Conservation (phyloP, 2,888 invertebrate species). For the Hydrotaea diabolus region DNA sequence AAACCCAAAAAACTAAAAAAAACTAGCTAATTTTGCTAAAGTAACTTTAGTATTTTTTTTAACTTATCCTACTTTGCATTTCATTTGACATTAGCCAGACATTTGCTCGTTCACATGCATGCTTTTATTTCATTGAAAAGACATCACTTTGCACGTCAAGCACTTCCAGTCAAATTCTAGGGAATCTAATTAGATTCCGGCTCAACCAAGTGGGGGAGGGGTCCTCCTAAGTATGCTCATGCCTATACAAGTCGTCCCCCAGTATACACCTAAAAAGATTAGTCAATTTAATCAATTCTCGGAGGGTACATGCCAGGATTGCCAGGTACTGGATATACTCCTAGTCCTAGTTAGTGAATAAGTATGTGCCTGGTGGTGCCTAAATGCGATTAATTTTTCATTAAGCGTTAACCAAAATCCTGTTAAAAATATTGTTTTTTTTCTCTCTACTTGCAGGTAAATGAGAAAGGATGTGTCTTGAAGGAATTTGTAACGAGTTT, state of each 20-base stretch:
- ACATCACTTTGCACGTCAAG: neutral
- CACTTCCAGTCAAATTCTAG: neutral
- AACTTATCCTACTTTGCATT: neutral
- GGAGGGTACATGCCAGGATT: no score
- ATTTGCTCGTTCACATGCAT: neutral
- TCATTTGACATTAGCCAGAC: neutral
- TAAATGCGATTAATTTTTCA: slow-evolving; percentile 15
- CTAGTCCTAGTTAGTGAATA: neutral
- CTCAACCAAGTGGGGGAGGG: no score
- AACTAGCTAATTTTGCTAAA: no score
- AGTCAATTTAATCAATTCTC: neutral
- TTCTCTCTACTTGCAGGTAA: neutral
- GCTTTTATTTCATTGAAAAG: neutral
- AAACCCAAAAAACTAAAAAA: no score
- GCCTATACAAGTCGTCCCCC: neutral
- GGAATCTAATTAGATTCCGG: neutral
- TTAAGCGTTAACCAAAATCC: neutral
- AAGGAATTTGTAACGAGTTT: no score
- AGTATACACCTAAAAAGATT: neutral
- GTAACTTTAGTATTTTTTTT: no score
- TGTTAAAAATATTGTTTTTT: neutral
- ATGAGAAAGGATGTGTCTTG: neutral
- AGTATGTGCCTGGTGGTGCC: neutral
- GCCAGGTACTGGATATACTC: neutral
- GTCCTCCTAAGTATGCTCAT: neutral